Conservation (phyloP, 2,113 vertebrate species). For the Dicentrarchus labrax region DNA sequence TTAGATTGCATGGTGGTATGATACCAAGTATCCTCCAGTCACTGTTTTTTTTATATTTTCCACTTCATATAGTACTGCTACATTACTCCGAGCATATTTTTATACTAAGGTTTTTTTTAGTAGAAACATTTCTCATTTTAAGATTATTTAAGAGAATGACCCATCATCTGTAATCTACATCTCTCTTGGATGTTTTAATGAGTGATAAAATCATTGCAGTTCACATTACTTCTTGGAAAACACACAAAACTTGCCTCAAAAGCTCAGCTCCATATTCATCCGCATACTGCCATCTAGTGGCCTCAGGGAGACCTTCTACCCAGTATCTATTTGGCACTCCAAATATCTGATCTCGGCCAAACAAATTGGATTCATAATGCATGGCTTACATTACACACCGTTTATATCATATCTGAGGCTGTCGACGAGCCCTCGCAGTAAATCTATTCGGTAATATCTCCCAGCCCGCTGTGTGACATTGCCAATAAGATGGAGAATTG, state of each 20-base stretch:
- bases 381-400: slow-evolving; percentile 74
- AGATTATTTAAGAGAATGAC: neutral
- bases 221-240: neutral
- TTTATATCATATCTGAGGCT: slow-evolving; percentile 63
- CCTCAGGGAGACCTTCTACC: neutral
- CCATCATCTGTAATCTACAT: neutral
- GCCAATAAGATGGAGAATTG: slow-evolving; percentile 74
- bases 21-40: neutral
- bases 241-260: neutral
- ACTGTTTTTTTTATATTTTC: neutral
- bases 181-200: neutral
- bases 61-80: neutral
- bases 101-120: neutral
- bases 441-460: slow-evolving; percentile 72
- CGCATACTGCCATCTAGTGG: slow-evolving; percentile 73
- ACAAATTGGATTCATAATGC: slow-evolving; percentile 82
- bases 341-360: slow-evolving; percentile 43
- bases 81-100: neutral
- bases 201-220: neutral
- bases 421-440: slow-evolving; percentile 35
- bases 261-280: neutral
- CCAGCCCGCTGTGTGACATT: slow-evolving; percentile 59
- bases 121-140: too few relatives aligned
- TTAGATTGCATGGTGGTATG: neutral
- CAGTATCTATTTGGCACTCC: slow-evolving; percentile 7